phyloP scores from a whole-genome alignment of 2,113 vertebrate species.

The Axis porcinus region DNA sequence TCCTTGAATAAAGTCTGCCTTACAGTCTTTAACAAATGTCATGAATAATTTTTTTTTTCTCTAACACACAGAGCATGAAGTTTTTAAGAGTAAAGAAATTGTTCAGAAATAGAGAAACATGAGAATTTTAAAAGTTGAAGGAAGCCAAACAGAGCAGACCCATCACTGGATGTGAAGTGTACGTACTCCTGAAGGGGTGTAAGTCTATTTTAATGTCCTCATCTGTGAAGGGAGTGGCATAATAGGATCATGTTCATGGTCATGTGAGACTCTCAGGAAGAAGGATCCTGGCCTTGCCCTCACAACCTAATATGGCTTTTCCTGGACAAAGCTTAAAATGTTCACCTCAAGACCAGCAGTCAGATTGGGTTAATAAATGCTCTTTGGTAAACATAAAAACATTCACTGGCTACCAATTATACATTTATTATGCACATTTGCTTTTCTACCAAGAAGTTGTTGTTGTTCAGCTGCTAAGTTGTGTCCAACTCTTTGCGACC shows the following conservation, averaged over 20 bases:
- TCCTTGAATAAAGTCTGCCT: neutral
- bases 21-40: neutral
- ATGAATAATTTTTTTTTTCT: neutral
- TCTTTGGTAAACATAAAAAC: neutral
- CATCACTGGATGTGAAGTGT: neutral
- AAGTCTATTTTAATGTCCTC: neutral
- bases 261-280: neutral
- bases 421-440: neutral
- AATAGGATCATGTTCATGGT: neutral
- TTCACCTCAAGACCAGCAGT: neutral
- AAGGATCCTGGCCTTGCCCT: neutral
- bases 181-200: neutral
- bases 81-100: neutral
- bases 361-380: neutral
- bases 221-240: neutral
- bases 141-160: neutral
- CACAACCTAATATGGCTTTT: neutral
- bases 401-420: neutral
- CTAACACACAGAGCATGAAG: neutral
- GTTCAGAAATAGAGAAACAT: neutral
- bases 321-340: neutral
- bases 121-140: neutral
- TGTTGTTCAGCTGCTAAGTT: neutral
- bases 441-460: neutral
- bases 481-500: neutral